Percentiles rank a stretch among this genome's conserved stretches.
Evolutionary conservation across 1,140 invertebrate genomes (phyloP).

Genomic region (Lepidurus arcticus): DNA sequence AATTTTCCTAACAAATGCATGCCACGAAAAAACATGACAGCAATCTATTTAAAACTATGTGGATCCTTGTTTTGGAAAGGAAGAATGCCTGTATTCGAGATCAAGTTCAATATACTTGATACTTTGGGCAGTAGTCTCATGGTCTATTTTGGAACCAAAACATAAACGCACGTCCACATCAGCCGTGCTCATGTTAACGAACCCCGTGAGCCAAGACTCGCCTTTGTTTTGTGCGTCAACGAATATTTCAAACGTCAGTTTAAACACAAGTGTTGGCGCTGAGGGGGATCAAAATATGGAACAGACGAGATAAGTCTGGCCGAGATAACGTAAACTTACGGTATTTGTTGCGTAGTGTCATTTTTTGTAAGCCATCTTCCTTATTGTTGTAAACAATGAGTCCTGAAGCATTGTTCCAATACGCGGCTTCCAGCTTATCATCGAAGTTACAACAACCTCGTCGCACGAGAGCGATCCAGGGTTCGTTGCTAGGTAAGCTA

Average conservation of each 20-base stretch:
- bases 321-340: conserved; percentile 9
- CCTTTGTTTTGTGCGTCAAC: not conserved
- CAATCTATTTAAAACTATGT: no score
- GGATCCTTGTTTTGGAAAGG: not conserved
- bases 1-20: no score
- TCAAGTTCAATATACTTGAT: not conserved
- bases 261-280: not conserved
- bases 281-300: not conserved
- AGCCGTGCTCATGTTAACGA: no score
- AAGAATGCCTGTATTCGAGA: not conserved
- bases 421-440: conserved; percentile 67
- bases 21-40: no score
- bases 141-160: not conserved
- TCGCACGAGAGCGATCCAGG: conserved; percentile 69
- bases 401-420: conserved; percentile 59
- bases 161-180: not conserved
- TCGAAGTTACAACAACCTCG: conserved; percentile 68
- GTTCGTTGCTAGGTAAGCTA: conserved; percentile 41
- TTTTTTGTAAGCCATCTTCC: conserved; percentile 59
- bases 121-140: not conserved
- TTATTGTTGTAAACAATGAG: conserved; percentile 72
- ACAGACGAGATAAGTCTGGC: not conserved
- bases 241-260: not conserved
- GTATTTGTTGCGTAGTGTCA: conserved; percentile 51
- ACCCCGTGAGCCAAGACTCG: not conserved